A percentile compares a stretch with the other conserved stretches of the same genome.
phyloP scores from a whole-genome alignment of 2,113 vertebrate species.

The Ptilorrhoa leucosticta region DNA sequence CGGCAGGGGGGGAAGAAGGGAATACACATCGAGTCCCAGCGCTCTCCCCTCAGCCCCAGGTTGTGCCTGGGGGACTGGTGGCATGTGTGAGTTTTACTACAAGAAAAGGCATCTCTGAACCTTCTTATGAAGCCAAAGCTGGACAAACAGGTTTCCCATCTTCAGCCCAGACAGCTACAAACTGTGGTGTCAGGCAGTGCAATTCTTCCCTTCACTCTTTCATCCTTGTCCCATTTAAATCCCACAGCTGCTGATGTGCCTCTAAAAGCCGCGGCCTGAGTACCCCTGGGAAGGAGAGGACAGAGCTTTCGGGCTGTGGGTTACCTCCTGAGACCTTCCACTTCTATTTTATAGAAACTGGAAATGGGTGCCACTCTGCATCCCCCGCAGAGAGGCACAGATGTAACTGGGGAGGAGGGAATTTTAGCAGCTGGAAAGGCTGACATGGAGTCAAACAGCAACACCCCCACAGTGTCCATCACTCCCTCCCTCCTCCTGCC shows the following conservation, averaged over 20 bases:
- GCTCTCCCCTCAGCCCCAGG: fast-evolving
- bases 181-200: not conserved
- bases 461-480: not conserved
- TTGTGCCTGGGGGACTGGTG: fast-evolving
- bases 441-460: not conserved
- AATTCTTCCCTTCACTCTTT: not conserved
- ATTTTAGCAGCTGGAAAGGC: not conserved
- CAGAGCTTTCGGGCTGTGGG: not conserved
- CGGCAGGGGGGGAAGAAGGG: not conserved
- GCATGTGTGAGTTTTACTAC: not conserved
- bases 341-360: not conserved
- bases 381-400: not conserved
- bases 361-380: not conserved
- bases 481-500: not conserved
- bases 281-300: not conserved
- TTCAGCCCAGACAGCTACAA: not conserved
- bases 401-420: not conserved
- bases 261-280: not conserved
- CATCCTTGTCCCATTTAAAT: not conserved
- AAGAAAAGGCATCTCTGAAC: not conserved
- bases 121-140: not conserved
- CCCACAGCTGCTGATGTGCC: not conserved
- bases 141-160: slow-evolving; percentile 11
- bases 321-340: not conserved
- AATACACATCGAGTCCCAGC: fast-evolving